Evolutionary conservation across 2,113 vertebrate species (phyloP), one percentile per base, ranked within the genome.

Genomic region (Oreochromis niloticus): DNA sequence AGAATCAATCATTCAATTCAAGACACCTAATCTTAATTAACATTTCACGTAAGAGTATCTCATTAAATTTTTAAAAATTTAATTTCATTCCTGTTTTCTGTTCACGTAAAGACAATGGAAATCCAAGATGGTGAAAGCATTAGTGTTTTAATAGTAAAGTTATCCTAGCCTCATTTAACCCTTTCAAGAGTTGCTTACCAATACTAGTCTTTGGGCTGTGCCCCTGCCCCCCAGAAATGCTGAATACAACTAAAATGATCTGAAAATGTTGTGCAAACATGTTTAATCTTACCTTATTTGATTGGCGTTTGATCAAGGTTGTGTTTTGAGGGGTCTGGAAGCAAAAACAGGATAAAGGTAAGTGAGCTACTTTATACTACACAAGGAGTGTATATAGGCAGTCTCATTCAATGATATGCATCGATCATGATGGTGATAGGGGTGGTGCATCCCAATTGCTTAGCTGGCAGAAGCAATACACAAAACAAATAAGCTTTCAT

Each of bases 301-400:
- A 66, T 8, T 66, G 16, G 17, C 2, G 63, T 66, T 39, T 39
- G 34, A 68, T 68, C 34, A 68, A 68, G 19, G 19, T 5, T 68
- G 63, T 13, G 34, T 68, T 68, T 39, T 68, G 63, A 39, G 7
- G 61, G n/a, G 63, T 0, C 63, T 68, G 34, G 34, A 68, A 22
- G 34, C 19, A 1, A 68, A 68, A 39, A 22, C 1, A 2, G 6
- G 63, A 68, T 68, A 22, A 68, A 39, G 19, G 34, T 5, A 39
- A 68, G 11, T 22, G 6, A 68, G 34, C 63, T 39, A 68, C 34
- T 68, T 68, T 68, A 66, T n/a, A 66, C 61, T 66, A 39, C 61
- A 39, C n/a, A 66, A n/a, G 17, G 34, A 36, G 10, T 5, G 1
- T 1, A 66, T 66, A 66, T 39, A 39, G 10, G 6, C 19, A 66